Evolutionary conservation across 1,140 invertebrate genomes (phyloP), one percentile per base, ranked within the genome.

Genomic region (Vanessa atalanta): DNA sequence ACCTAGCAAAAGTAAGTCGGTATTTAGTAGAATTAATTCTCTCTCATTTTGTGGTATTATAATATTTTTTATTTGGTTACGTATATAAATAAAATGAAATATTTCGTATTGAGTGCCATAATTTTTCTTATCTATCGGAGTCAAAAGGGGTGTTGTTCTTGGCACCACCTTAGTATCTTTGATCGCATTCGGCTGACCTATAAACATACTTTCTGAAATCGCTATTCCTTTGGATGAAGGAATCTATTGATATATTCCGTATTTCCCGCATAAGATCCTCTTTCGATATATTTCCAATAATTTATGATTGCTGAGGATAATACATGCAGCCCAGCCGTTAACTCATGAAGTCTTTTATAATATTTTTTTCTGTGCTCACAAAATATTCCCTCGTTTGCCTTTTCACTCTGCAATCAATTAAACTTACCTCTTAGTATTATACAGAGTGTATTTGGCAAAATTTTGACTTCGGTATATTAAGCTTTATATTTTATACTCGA

Each of bases 171-270:
- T 74, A 31, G 47, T 70, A 70, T 71, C 77, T 83, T 81, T 85
- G 85, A 87, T 88, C 84, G 87, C 79, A 81, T 87, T 80, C 79
- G 75, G 73, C 79, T 88, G 88, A 90, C 88, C 88, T 88, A 90
- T 73, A 90, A 88, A 90, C 88, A 88, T 81, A 87, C 76, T 83
- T 88, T 86, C 57, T 50, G 73, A 65, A 80, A 83, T 74, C 74
- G 72, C 69, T 79, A 65, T 79, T 63, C 53, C 64, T 71, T 57
- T 70, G 8, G 60, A 65, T 61, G 61, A 65, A 37, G 48, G 23
- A 50, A 23, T 65, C 47, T 63, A 65, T 37, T 53, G 50, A 65
- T 64, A 75, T 57, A 65, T 70, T 20, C 53, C 61, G 67, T 9
- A 47, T 70, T 66, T 48, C 53, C 20, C n/a, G 13, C 47, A 53